Evolutionary conservation across 2,888 invertebrate genomes (phyloP).

Genomic region (Tuberolachnus salignus): DNA sequence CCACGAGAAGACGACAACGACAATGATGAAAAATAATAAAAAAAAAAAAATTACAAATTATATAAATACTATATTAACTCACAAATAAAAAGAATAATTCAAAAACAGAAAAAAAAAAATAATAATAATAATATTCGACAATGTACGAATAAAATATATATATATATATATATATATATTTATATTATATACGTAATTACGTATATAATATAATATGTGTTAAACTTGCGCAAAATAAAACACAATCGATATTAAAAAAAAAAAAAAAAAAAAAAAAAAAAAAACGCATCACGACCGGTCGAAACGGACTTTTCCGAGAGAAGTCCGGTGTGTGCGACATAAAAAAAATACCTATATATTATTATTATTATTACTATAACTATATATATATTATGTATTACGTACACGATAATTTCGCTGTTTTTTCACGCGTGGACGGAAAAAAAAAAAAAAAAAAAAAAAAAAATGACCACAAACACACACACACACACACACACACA

Average conservation of each 20-base stretch:
- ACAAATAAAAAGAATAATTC: neutral
- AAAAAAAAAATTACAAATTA: conserved; percentile 5
- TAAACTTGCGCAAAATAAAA: neutral
- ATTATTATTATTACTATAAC: neutral
- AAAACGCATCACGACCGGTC: neutral
- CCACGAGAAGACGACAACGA: neutral
- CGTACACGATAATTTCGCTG: too few species aligned
- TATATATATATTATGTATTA: neutral
- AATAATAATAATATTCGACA: too few species aligned
- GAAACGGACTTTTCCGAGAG: neutral
- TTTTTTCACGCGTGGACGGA: too few species aligned
- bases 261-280: too few species aligned
- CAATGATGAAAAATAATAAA: conserved; percentile 26
- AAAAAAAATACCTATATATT: too few species aligned
- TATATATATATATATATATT: neutral
- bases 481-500: too few species aligned
- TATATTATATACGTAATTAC: conserved; percentile 10
- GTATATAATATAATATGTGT: conserved; percentile 17
- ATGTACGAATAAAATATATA: conserved; percentile 29
- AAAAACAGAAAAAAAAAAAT: conserved; percentile 13
- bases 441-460: too few species aligned
- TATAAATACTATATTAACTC: too few species aligned
- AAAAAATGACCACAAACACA: too few species aligned
- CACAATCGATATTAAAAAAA: neutral
- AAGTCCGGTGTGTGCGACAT: neutral